A percentile compares a stretch with the other conserved stretches of the same genome.
These are phyloP conservation scores for Drosophila anceps DNA, from an alignment of 2,888 invertebrate genomes.

Conservation along the genomic window DNA sequence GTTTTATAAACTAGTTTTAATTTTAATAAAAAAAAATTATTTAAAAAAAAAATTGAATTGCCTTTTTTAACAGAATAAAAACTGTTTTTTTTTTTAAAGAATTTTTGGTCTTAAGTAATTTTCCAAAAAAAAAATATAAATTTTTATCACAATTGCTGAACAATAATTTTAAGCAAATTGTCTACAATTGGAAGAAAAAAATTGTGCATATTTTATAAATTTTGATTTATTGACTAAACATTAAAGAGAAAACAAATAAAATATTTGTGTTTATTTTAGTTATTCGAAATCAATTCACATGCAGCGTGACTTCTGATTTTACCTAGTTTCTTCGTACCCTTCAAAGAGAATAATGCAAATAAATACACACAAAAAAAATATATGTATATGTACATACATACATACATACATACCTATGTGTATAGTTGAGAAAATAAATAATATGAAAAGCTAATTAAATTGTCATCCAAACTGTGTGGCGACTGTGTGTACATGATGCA, in stretches of 20 bases:
- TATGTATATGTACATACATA: conserved; percentile 1
- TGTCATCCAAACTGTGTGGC: conserved; percentile 36
- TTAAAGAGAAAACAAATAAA: conserved; percentile 15
- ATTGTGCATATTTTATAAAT: conserved; percentile 3
- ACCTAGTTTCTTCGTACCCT: conserved; percentile 16
- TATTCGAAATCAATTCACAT: conserved; percentile 70
- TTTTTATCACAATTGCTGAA: not conserved
- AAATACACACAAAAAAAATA: conserved; percentile 40
- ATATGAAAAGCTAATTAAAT: conserved; percentile 27
- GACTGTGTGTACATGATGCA: not conserved
- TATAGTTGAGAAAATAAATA: conserved; percentile 28
- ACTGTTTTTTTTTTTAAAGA: not conserved
- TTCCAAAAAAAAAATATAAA: not conserved
- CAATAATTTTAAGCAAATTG: not conserved
- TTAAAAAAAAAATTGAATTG: not conserved
- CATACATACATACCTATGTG: conserved; percentile 21
- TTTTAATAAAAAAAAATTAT: not conserved
- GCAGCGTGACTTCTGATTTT: conserved; percentile 40
- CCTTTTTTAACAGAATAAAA: not conserved
- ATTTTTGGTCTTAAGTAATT: not conserved
- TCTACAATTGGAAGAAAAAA: not conserved
- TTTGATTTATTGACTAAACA: conserved; percentile 17
- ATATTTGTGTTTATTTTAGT: conserved; percentile 52
- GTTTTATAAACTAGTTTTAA: conserved; percentile 5
- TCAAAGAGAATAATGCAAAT: conserved; percentile 49